These are phyloP conservation scores for Drosophila kurseongensis DNA, from an alignment of 1,140 invertebrate species.

Conservation along the genomic window DNA sequence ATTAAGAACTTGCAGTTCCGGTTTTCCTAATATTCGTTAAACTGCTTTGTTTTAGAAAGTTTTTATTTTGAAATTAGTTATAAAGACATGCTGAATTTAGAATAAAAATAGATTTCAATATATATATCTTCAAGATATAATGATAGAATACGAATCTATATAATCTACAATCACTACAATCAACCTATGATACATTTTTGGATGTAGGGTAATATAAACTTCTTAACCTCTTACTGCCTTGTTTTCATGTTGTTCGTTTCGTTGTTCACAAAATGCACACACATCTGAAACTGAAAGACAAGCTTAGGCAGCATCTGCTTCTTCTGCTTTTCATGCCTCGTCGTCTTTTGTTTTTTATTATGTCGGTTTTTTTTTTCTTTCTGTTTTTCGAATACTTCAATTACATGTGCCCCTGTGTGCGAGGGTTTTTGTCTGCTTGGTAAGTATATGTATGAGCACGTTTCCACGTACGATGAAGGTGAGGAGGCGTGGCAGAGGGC, in stretches of 20 bases:
- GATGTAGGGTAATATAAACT: neutral
- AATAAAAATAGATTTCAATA: too few relatives aligned
- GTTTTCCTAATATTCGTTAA: too few relatives aligned
- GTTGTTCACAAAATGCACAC: slow-evolving; percentile 37
- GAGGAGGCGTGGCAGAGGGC: slow-evolving; percentile 27
- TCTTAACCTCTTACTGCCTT: slow-evolving; percentile 1
- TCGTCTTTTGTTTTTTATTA: slow-evolving; percentile 21
- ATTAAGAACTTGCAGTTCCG: too few relatives aligned
- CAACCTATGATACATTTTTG: neutral
- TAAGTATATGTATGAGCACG: slow-evolving; percentile 25
- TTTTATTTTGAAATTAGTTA: too few relatives aligned
- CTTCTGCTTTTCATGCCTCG: slow-evolving; percentile 4
- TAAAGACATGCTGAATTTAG: too few relatives aligned
- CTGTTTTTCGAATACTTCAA: slow-evolving; percentile 41
- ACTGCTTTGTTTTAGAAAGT: too few relatives aligned
- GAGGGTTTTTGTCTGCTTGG: slow-evolving; percentile 14
- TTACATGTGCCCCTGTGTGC: slow-evolving; percentile 21
- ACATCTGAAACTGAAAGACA: slow-evolving; percentile 28
- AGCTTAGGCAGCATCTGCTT: slow-evolving; percentile 41
- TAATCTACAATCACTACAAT: too few relatives aligned
- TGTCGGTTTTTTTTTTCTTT: slow-evolving; percentile 11
- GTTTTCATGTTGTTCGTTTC: slow-evolving; percentile 26
- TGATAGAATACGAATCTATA: too few relatives aligned
- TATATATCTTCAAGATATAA: too few relatives aligned
- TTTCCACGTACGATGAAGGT: slow-evolving; percentile 42